These are phyloP conservation scores for Bellardia pandia DNA, from an alignment of 2,888 invertebrate species.

Conservation along the genomic window DNA sequence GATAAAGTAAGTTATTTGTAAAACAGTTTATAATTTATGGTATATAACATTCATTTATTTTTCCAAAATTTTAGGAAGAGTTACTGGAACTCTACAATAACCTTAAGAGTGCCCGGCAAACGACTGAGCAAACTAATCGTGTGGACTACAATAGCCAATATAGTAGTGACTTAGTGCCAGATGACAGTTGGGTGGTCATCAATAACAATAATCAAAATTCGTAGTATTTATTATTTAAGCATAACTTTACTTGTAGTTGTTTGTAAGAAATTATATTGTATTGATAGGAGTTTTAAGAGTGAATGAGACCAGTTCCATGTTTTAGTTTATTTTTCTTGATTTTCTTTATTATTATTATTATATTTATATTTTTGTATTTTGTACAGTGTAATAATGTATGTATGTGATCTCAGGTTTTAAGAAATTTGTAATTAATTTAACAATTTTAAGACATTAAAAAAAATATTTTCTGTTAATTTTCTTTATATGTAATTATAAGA, in stretches of 20 bases:
- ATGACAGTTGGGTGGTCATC: conserved; percentile 83
- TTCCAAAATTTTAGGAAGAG: conserved; percentile 77
- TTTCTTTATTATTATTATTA: neutral
- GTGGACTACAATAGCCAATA: conserved; percentile 54
- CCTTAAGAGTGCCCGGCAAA: conserved; percentile 75
- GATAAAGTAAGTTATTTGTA: conserved; percentile 79
- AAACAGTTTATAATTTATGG: neutral
- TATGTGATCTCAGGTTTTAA: conserved; percentile 70
- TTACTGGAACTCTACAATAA: conserved; percentile 81
- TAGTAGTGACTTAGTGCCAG: conserved; percentile 75
- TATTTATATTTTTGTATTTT: conserved; percentile 18
- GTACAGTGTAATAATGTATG: conserved; percentile 21
- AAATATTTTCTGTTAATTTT: conserved; percentile 11
- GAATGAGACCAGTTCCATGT: conserved; percentile 1
- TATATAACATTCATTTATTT: neutral
- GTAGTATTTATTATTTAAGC: conserved; percentile 75
- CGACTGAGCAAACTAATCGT: conserved; percentile 43
- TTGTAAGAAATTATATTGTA: neutral
- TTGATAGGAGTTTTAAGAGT: conserved; percentile 18
- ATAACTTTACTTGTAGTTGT: conserved; percentile 13
- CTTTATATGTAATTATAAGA: conserved; percentile 16
- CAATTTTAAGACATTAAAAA: conserved; percentile 9
- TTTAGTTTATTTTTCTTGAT: conserved; percentile 4
- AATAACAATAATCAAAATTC: conserved; percentile 79
- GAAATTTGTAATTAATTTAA: conserved; percentile 28